Percentiles rank a stretch among this genome's conserved stretches.
phyloP scores from a whole-genome alignment of 2,888 invertebrate genomes.

The Pelosia muscerda region DNA sequence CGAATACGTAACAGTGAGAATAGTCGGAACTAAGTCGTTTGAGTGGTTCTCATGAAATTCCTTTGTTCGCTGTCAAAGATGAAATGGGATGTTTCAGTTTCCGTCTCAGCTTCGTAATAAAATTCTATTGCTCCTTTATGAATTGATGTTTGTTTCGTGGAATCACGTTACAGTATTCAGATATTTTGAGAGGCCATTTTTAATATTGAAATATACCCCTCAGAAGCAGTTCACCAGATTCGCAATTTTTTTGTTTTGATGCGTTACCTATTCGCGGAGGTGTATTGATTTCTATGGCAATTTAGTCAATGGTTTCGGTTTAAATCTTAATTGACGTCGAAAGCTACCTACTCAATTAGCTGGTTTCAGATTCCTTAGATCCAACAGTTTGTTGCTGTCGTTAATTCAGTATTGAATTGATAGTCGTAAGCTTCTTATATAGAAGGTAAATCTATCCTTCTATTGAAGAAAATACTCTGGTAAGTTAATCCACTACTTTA shows the following conservation, averaged over 20 bases:
- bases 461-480: background rate
- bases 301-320: background rate
- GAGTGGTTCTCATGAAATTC: slow-evolving; percentile 31
- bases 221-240: background rate
- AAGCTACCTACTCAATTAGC: background rate
- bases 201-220: background rate
- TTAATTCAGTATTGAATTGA: background rate
- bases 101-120: slow-evolving; percentile 14
- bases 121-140: slow-evolving; percentile 28
- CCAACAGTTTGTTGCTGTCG: background rate
- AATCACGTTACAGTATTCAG: background rate
- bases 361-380: background rate
- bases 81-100: slow-evolving; percentile 26
- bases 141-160: slow-evolving; percentile 22
- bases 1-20: slow-evolving; percentile 30
- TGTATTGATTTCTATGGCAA: background rate
- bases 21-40: slow-evolving; percentile 36
- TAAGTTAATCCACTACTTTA: slow-evolving; percentile 3
- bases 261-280: background rate
- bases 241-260: background rate
- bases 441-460: background rate
- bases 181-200: background rate
- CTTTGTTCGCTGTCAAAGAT: slow-evolving; percentile 34
- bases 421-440: background rate
- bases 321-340: no score